Conservation (phyloP, 2,113 vertebrate genomes). For the Limnothrissa miodon region DNA sequence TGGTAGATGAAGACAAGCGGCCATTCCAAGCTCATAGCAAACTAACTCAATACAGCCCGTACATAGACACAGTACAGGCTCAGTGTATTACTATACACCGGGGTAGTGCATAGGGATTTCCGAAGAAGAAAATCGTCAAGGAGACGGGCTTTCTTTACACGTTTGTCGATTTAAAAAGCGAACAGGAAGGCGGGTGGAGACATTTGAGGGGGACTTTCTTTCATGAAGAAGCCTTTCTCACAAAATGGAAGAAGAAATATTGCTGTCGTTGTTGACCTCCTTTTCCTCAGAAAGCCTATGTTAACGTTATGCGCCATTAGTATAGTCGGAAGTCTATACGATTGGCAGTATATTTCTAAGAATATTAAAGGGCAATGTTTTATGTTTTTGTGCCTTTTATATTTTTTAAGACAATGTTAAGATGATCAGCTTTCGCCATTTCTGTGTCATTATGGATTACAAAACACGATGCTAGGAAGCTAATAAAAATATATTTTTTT, state of each 20-base stretch:
- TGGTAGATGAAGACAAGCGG: slow-evolving; percentile 89
- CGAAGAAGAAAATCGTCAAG: slow-evolving; percentile 66
- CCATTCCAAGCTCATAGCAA: slow-evolving; percentile 84
- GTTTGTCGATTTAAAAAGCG: slow-evolving; percentile 67
- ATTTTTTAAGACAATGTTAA: background rate
- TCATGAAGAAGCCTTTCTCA: slow-evolving; percentile 81
- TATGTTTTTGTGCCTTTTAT: background rate
- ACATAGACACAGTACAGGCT: slow-evolving; percentile 73
- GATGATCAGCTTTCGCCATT: slow-evolving; percentile 1
- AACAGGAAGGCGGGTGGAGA: slow-evolving; percentile 70
- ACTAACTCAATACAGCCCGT: slow-evolving; percentile 70
- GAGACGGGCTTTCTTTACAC: slow-evolving; percentile 57
- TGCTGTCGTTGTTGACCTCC: slow-evolving; percentile 82
- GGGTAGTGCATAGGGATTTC: slow-evolving; percentile 72
- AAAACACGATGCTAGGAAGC: background rate
- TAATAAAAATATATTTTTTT: background rate
- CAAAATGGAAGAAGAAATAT: slow-evolving; percentile 90
- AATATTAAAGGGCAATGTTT: background rate
- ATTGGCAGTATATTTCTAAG: background rate
- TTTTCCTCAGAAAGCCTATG: slow-evolving; percentile 68
- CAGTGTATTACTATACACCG: slow-evolving; percentile 75
- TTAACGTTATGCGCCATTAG: slow-evolving; percentile 76
- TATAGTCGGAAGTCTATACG: slow-evolving; percentile 25
- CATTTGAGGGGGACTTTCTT: slow-evolving; percentile 86
- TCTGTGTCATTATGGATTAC: slow-evolving; percentile 1